A percentile compares a stretch with the other conserved stretches of the same genome.
phyloP scores from a whole-genome alignment of 2,797 vertebrate genomes.

The Danio aesculapii region DNA sequence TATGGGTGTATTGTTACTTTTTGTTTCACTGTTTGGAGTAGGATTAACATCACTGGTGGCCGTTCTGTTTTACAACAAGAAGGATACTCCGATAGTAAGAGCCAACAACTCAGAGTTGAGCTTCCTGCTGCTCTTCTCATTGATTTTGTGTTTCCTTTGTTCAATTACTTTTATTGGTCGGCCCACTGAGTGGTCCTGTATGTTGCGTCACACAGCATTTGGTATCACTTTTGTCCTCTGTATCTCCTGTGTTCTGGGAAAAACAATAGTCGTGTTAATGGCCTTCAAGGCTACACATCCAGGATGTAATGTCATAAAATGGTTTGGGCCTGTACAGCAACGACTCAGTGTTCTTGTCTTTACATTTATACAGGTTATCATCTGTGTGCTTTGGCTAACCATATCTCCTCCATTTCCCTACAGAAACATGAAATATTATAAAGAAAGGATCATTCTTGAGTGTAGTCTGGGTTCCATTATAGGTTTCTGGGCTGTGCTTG shows the following conservation, averaged over 20 bases:
- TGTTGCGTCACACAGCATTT: constrained; percentile 76
- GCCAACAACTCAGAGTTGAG: constrained; percentile 80
- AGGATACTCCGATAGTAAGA: constrained; percentile 72
- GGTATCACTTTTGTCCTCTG: constrained; percentile 79
- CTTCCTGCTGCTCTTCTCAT: constrained; percentile 78
- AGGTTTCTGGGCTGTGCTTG: constrained; percentile 66
- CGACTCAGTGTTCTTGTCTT: constrained; percentile 74
- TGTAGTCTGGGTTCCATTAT: constrained; percentile 63
- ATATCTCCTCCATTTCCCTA: constrained; percentile 62
- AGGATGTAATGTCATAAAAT: constrained; percentile 74
- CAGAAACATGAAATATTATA: constrained; percentile 61
- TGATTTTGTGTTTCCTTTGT: constrained; percentile 77
- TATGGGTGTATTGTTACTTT: constrained; percentile 70
- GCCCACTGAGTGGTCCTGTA: constrained; percentile 78
- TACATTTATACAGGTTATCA: constrained; percentile 67
- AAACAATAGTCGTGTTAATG: constrained; percentile 80
- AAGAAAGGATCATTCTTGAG: constrained; percentile 67
- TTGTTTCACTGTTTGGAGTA: constrained; percentile 74
- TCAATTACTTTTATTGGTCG: constrained; percentile 76
- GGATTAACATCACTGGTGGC: constrained; percentile 66
- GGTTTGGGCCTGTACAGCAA: constrained; percentile 77
- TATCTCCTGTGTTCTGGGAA: constrained; percentile 77
- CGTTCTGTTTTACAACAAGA: constrained; percentile 70
- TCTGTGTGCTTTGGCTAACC: constrained; percentile 66
- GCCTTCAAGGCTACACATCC: constrained; percentile 75